phyloP scores from a whole-genome alignment of 2,888 invertebrate genomes.

The Plebejus melissa region DNA sequence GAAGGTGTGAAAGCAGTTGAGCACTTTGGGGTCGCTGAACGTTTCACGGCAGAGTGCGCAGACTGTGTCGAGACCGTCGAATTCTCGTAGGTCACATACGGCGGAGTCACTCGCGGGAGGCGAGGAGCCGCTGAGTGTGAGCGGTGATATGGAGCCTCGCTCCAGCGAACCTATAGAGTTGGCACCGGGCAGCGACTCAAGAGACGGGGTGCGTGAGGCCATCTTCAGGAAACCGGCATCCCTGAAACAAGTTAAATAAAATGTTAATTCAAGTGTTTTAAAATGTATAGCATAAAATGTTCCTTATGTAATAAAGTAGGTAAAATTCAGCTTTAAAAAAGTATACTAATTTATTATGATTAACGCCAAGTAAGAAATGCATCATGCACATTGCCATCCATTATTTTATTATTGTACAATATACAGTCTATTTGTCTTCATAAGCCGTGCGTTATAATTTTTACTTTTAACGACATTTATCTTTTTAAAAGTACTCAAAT shows the following conservation, averaged over 20 bases:
- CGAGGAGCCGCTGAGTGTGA: slow-evolving; percentile 92
- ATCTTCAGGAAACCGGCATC: slow-evolving; percentile 94
- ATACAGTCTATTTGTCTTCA: background rate
- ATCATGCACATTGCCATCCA: slow-evolving; percentile 1
- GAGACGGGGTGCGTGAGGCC: slow-evolving; percentile 95
- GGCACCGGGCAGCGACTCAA: slow-evolving; percentile 94
- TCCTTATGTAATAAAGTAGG: background rate
- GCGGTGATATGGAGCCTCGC: slow-evolving; percentile 88
- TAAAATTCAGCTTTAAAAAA: background rate
- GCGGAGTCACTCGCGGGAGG: slow-evolving; percentile 92
- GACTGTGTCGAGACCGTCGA: slow-evolving; percentile 80
- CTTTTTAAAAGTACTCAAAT: too few relatives aligned
- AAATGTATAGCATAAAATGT: background rate
- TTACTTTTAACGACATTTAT: background rate
- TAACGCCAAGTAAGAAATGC: background rate
- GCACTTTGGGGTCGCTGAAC: slow-evolving; percentile 85
- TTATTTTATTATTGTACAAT: background rate
- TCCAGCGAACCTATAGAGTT: slow-evolving; percentile 94
- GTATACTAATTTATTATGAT: slow-evolving; percentile 3
- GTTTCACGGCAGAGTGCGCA: slow-evolving; percentile 88
- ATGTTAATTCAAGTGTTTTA: background rate
- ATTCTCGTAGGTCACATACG: slow-evolving; percentile 85
- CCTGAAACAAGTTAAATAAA: slow-evolving; percentile 80
- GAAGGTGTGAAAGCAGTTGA: slow-evolving; percentile 91
- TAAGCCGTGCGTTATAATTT: background rate